Evolutionary conservation across 2,888 invertebrate genomes (phyloP).

Genomic region (Hipparchia sbordonii): DNA sequence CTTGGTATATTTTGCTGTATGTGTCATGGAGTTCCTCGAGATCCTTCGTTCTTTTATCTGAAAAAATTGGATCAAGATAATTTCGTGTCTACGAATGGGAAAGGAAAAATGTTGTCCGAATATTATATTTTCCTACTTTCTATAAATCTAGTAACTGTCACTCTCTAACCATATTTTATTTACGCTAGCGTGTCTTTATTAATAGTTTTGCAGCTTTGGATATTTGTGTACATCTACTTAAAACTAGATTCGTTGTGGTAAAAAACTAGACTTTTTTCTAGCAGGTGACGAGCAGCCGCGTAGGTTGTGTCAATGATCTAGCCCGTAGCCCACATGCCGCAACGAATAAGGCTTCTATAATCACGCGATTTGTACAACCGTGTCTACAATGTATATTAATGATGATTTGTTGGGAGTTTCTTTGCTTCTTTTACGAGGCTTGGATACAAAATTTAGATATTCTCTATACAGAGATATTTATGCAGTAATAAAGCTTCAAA

Average conservation of each 20-base stretch:
- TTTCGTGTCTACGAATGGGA: slow-evolving; percentile 8
- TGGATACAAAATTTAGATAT: too few species aligned
- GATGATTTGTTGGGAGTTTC: slow-evolving; percentile 11
- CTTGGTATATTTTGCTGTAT: slow-evolving; percentile 55
- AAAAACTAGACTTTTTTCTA: slow-evolving; percentile 63
- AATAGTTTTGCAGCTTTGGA: slow-evolving; percentile 40
- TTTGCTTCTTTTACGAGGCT: neutral
- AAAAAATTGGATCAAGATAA: slow-evolving; percentile 45
- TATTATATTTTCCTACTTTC: slow-evolving; percentile 29
- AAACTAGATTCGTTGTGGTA: slow-evolving; percentile 69
- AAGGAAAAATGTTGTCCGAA: slow-evolving; percentile 58
- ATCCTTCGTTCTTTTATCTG: slow-evolving; percentile 77
- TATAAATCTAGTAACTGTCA: neutral
- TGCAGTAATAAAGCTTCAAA: too few species aligned
- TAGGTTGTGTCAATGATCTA: slow-evolving; percentile 82
- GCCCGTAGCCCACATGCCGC: slow-evolving; percentile 80
- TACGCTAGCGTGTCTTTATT: slow-evolving; percentile 35
- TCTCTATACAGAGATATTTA: too few species aligned
- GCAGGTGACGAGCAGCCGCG: slow-evolving; percentile 79
- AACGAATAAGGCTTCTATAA: slow-evolving; percentile 79
- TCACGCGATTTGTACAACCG: slow-evolving; percentile 67
- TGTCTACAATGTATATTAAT: slow-evolving; percentile 40
- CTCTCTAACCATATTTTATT: slow-evolving; percentile 32
- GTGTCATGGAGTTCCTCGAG: slow-evolving; percentile 80
- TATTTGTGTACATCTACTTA: slow-evolving; percentile 54